Conservation (phyloP, 35 echinoderm and acorn worm species). For the Heliocidaris erythrogramma region DNA sequence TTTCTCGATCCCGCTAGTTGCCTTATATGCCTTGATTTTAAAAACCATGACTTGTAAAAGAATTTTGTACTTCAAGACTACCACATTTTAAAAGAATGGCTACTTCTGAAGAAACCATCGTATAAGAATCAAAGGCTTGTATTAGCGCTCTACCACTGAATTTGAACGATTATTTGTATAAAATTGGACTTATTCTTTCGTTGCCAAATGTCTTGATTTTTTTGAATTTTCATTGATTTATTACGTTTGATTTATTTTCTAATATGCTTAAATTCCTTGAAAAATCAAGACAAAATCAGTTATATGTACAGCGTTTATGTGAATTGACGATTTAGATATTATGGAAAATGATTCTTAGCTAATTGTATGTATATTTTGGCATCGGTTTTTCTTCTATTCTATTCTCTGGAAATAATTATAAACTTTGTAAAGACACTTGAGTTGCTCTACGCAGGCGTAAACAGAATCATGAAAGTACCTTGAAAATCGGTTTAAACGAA, state of each 20-base stretch:
- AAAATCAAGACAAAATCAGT: neutral
- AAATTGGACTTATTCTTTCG: constrained; percentile 53
- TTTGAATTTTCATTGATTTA: neutral
- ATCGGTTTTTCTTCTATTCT: constrained; percentile 19
- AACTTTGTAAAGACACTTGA: constrained; percentile 32
- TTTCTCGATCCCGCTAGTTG: constrained; percentile 4
- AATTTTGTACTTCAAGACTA: constrained; percentile 42
- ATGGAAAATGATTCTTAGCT: constrained; percentile 20
- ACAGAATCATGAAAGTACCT: neutral
- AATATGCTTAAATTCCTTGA: constrained; percentile 22
- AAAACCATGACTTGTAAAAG: constrained; percentile 8
- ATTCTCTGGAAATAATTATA: neutral
- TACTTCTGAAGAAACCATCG: neutral
- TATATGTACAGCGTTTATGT: constrained; percentile 50
- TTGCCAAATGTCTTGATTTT: constrained; percentile 51
- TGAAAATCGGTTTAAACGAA: neutral
- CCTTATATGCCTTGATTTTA: constrained; percentile 49
- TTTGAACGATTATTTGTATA: constrained; percentile 43
- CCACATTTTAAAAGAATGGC: neutral
- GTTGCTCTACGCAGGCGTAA: constrained; percentile 37
- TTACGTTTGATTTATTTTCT: constrained; percentile 18
- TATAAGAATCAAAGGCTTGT: neutral
- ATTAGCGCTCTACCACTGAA: neutral
- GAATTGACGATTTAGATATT: constrained; percentile 42
- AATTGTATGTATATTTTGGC: constrained; percentile 51